Evolutionary conservation across 2,797 vertebrate genomes (phyloP), one percentile per base, ranked within the genome.

Genomic region (Sebastes iracundus): DNA sequence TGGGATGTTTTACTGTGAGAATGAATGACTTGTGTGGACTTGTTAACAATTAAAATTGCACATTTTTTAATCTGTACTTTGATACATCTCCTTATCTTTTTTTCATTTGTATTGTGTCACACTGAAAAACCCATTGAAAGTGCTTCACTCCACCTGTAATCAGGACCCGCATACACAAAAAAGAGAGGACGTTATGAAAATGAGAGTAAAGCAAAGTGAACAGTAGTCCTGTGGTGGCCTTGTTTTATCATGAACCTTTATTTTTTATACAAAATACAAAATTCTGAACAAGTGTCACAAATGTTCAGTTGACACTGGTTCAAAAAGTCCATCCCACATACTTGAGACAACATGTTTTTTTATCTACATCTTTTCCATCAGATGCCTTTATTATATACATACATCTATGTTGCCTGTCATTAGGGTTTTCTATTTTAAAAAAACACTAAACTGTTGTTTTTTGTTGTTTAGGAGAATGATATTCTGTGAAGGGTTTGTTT

Each of bases 191-290:
- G 13, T 4, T 1, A 28, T 27, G 28, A 25, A 13, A 22, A 58
- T 52, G 3, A 62, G 52, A 68, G 58, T 20, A 33, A 65, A 72
- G 73, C 35, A 42, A 5, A 52, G 38, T 27, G 11, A 61, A 7
- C 46, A 42, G 30, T 6, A n/a, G 18, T 46, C 49, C 18, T 38
- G 61, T 30, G 10, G 20, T 83, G 56, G 63, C 35, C 49, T 52
- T 52, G 30, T 87, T 94, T 92, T 81, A 85, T 83, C 60, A 65
- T 68, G 75, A 72, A 81, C 76, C 77, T 92, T 93, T 94, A 94
- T 95, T 95, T 95, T 95, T 93, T 91, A 95, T 95, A 96, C 82
- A 93, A 96, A 96, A 96, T 96, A 96, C 95, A 95, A 95, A 96
- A 94, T 80, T 87, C 79, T 82, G 65, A 90, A 92, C 85, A 93